Evolutionary conservation across 1,140 invertebrate species (phyloP).

Genomic region (Lepidostoma basale): DNA sequence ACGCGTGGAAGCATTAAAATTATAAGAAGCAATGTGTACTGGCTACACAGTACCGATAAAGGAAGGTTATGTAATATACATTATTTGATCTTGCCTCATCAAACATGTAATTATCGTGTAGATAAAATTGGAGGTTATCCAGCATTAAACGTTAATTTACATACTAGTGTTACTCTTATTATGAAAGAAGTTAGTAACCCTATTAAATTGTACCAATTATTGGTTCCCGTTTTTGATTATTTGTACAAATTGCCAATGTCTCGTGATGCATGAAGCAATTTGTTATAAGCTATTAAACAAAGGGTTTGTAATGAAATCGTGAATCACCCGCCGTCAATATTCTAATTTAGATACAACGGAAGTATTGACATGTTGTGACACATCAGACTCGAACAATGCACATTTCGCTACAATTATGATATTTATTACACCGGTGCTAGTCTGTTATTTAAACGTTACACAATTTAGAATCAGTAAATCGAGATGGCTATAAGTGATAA

Average conservation of each 20-base stretch:
- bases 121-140: too few species aligned
- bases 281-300: neutral
- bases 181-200: too few species aligned
- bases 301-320: constrained; percentile 2
- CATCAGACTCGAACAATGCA: neutral
- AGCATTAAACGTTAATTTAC: neutral
- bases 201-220: neutral
- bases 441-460: too few species aligned
- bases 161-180: neutral
- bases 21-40: too few species aligned
- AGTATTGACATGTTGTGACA: neutral
- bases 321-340: neutral
- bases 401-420: too few species aligned
- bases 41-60: neutral
- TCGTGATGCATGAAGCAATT: neutral
- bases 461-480: too few species aligned
- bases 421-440: too few species aligned
- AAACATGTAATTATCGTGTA: too few species aligned
- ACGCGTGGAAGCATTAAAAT: too few species aligned
- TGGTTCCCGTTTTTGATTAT: neutral
- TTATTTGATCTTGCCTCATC: too few species aligned
- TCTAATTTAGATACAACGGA: neutral
- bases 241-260: neutral
- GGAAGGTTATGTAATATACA: neutral
- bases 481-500: too few species aligned